Conservation (phyloP, 2,888 invertebrate genomes). For the Lepidonotus clava region DNA sequence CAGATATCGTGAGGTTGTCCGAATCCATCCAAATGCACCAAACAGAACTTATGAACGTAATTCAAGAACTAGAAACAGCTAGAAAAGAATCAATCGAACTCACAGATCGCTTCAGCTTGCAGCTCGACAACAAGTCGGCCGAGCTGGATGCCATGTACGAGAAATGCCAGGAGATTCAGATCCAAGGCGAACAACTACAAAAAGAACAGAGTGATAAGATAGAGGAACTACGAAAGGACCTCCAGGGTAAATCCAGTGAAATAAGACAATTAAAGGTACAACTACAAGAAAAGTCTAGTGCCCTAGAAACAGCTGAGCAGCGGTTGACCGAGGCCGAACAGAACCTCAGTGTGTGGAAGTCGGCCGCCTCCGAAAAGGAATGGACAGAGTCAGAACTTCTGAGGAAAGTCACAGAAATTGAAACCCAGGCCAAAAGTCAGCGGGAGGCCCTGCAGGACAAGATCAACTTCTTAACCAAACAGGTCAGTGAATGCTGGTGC, state of each 20-base stretch:
- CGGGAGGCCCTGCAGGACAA: slow-evolving; percentile 37
- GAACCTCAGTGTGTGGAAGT: slow-evolving; percentile 25
- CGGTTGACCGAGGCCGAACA: slow-evolving; percentile 7
- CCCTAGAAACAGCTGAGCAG: slow-evolving; percentile 39
- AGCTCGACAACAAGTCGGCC: background rate
- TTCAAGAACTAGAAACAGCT: slow-evolving; percentile 22
- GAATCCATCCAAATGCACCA: slow-evolving; percentile 19
- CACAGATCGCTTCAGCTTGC: background rate
- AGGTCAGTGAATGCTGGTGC: slow-evolving; percentile 38
- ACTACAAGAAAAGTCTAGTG: slow-evolving; percentile 27
- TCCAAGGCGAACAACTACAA: background rate
- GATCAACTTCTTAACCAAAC: slow-evolving; percentile 25
- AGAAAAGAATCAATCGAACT: slow-evolving; percentile 15
- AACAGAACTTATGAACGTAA: background rate
- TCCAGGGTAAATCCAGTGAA: background rate
- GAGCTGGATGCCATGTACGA: slow-evolving; percentile 25
- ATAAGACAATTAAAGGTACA: slow-evolving; percentile 2
- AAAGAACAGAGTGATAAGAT: slow-evolving; percentile 10
- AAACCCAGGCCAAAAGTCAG: slow-evolving; percentile 5
- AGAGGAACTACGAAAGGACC: background rate
- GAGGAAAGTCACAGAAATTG: slow-evolving; percentile 23
- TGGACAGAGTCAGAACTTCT: slow-evolving; percentile 31
- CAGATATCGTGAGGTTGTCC: slow-evolving; percentile 1
- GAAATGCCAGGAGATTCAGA: background rate
- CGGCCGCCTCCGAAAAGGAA: slow-evolving; percentile 22